Conservation (phyloP, 2,113 vertebrate genomes). For the Poicephalus gulielmi region DNA sequence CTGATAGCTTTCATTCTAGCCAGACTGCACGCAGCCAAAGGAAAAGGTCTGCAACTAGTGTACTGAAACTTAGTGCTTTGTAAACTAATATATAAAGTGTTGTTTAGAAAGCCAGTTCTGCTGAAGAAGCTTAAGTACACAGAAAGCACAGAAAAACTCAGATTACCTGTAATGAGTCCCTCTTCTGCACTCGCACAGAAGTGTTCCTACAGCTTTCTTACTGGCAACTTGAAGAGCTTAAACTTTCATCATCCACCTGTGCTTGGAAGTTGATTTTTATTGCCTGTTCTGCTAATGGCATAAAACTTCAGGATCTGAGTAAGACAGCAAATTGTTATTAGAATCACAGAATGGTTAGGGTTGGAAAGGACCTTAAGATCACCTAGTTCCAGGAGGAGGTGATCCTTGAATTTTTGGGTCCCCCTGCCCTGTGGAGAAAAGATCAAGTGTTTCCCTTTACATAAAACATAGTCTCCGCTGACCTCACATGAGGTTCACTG, state of each 20-base stretch:
- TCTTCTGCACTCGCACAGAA: background rate
- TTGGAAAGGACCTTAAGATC: background rate
- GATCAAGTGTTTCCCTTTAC: background rate
- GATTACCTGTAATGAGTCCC: background rate
- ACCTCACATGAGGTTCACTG: background rate
- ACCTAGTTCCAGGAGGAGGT: background rate
- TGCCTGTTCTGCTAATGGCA: background rate
- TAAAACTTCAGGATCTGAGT: background rate
- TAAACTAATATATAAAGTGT: background rate
- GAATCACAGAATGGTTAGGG: background rate
- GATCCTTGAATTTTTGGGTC: background rate
- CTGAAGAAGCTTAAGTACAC: background rate
- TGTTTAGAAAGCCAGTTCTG: background rate
- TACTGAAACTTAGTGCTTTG: background rate
- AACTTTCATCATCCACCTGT: background rate
- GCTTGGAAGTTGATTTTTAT: background rate
- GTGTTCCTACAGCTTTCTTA: background rate
- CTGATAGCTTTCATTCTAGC: background rate
- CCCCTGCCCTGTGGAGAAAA: background rate
- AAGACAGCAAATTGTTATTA: background rate
- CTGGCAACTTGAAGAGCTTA: background rate
- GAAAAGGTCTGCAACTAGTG: background rate
- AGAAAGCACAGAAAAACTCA: background rate
- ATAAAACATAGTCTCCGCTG: background rate
- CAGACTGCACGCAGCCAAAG: background rate